A percentile compares a stretch with the other conserved stretches of the same genome.
Evolutionary conservation across 1,140 invertebrate species (phyloP).

Genomic region (Pogonomyrmex californicus): DNA sequence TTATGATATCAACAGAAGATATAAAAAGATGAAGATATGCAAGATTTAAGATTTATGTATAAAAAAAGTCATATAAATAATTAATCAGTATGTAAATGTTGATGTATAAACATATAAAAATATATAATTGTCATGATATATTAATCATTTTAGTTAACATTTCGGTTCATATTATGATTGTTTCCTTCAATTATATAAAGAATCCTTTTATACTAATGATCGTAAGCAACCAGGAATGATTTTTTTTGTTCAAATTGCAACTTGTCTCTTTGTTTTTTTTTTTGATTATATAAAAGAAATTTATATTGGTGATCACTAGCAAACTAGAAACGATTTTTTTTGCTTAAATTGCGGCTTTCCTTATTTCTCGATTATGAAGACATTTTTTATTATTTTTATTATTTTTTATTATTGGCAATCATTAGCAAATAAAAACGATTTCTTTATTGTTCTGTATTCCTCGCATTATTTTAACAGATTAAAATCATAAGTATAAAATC

Average conservation of each 20-base stretch:
- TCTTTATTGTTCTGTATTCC: background rate
- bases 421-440: background rate
- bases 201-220: too few relatives aligned
- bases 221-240: too few relatives aligned
- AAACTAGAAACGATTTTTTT: too few relatives aligned
- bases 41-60: background rate
- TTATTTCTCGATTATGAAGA: background rate
- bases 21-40: background rate
- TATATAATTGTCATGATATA: background rate
- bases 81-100: background rate
- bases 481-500: background rate
- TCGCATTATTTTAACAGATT: background rate
- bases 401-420: background rate
- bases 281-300: background rate
- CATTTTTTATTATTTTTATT: background rate
- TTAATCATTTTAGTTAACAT: too few relatives aligned
- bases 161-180: too few relatives aligned
- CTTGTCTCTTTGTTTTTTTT: background rate
- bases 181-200: too few relatives aligned
- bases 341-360: too few relatives aligned
- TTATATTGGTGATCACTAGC: too few relatives aligned
- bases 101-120: background rate
- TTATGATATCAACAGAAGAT: background rate
- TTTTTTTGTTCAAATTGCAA: background rate
- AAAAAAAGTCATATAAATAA: background rate